A percentile compares a stretch with the other conserved stretches of the same genome.
Evolutionary conservation across 2,113 vertebrate genomes (phyloP).

Genomic region (Pituophis catenifer): DNA sequence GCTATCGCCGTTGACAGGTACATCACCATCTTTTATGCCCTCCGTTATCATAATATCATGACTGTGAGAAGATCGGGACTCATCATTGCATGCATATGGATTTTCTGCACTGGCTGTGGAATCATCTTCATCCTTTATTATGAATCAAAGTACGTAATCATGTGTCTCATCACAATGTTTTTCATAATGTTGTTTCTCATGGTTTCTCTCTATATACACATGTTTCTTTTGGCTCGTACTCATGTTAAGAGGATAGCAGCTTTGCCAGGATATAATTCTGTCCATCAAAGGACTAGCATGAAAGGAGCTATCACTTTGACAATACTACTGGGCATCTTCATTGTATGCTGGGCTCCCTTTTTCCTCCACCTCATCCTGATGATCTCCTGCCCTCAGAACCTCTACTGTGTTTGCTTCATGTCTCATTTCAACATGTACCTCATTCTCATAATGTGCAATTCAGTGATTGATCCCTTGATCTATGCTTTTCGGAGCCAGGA

Average conservation of each 20-base stretch:
- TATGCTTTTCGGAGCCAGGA: conserved; percentile 94
- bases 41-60: conserved; percentile 94
- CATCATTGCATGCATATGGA: conserved; percentile 90
- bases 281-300: conserved; percentile 84
- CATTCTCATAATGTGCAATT: conserved; percentile 96
- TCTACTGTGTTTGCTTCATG: conserved; percentile 97
- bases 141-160: conserved; percentile 84
- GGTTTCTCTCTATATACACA: conserved; percentile 92
- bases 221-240: conserved; percentile 91
- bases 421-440: conserved; percentile 98
- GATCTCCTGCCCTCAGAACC: conserved; percentile 90
- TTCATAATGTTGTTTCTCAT: conserved; percentile 91
- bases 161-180: conserved; percentile 95
- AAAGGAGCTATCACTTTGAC: conserved; percentile 89
- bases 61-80: conserved; percentile 78
- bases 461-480: conserved; percentile 91
- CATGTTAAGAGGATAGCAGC: conserved; percentile 88
- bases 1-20: conserved; percentile 94
- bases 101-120: conserved; percentile 88
- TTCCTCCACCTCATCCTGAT: conserved; percentile 94
- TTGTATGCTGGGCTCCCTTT: conserved; percentile 94
- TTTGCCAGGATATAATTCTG: conserved; percentile 78
- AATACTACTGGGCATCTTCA: conserved; percentile 91
- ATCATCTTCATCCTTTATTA: conserved; percentile 94
- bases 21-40: conserved; percentile 91